Evolutionary conservation across 2,797 vertebrate species (phyloP).

Genomic region (Enteromius viviparus): DNA sequence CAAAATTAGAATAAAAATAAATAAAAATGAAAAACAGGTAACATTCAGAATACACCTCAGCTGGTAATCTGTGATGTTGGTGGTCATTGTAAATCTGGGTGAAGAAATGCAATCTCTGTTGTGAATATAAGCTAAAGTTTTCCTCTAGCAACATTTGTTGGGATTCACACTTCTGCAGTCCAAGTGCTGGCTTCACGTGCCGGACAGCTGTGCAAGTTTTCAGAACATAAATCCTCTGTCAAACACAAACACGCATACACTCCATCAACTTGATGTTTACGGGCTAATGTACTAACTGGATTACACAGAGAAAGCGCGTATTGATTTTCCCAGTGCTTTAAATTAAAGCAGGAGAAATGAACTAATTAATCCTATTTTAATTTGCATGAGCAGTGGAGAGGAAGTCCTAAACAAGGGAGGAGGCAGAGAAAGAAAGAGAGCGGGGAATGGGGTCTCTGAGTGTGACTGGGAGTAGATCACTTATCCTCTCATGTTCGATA

Average conservation of each 20-base stretch:
- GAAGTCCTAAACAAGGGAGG: background rate
- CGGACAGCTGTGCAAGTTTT: conserved; percentile 15
- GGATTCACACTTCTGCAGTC: background rate
- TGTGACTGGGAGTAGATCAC: conserved; percentile 19
- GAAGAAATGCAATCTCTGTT: background rate
- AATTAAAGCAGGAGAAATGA: conserved; percentile 38
- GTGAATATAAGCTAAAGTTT: background rate
- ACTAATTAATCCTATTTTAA: conserved; percentile 46
- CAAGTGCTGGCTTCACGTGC: background rate
- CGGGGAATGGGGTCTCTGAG: background rate
- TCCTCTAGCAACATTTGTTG: background rate
- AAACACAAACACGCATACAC: conserved; percentile 32
- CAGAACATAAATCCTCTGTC: conserved; percentile 34
- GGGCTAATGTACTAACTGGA: conserved; percentile 41
- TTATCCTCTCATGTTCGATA: conserved; percentile 17
- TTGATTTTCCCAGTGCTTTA: conserved; percentile 46
- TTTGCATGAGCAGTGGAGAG: conserved; percentile 26
- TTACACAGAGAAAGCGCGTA: conserved; percentile 21
- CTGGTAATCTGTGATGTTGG: background rate
- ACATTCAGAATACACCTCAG: background rate
- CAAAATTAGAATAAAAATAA: background rate
- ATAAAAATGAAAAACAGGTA: background rate
- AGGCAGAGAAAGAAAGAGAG: background rate
- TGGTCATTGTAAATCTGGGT: background rate
- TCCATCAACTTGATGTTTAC: conserved; percentile 33